Evolutionary conservation across 2,113 vertebrate genomes (phyloP), one percentile per base, ranked within the genome.

Genomic region (Nothoprocta perdicaria): DNA sequence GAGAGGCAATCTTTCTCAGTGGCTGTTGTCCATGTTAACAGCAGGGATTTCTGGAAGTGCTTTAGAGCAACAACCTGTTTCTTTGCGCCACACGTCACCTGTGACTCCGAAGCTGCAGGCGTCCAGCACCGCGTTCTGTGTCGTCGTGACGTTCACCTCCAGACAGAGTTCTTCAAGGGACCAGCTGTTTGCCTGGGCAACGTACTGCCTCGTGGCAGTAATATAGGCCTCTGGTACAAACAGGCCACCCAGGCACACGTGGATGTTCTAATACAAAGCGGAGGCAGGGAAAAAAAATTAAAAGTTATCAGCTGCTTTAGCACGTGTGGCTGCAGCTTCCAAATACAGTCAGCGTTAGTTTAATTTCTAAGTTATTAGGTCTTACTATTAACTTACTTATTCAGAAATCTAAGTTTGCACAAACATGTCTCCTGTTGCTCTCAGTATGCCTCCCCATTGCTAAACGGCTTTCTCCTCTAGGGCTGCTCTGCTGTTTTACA

Each of bases 131-230:
- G 98, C 97, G 0, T 97, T 98, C 97, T 99, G 99, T 1, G 98
- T 97, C 3, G 97, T 98, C 57, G 99, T 99, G 86, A 99, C 98
- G 1, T 98, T 99, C 94, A 99, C 99, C 95, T 99, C 99, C 21
- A 99, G 98, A 75, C 98, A 98, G 27, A 99, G 98, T 80, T 99
- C 99, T 94, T 99, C 99, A 95, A 99, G 98, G 31, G 99, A 99
- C 99, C 99, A 99, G 94, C 99, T 99, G 97, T 99, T 99, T 31
- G 98, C 99, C 66, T 99, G 99, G 15, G 99, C 99, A 94, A 99
- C 99, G 1, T 99, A 99, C 14, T 99, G 99, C 86, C 98, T 97
- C 9, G 99, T 99, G 88, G 99, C 99, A 0, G 99, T 99, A 89
- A 99, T 99, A 92, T 99, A 99, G 1, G 99, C 99, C 96, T 99